phyloP scores from a whole-genome alignment of 2,797 vertebrate genomes.

The Sebastes goodei region DNA sequence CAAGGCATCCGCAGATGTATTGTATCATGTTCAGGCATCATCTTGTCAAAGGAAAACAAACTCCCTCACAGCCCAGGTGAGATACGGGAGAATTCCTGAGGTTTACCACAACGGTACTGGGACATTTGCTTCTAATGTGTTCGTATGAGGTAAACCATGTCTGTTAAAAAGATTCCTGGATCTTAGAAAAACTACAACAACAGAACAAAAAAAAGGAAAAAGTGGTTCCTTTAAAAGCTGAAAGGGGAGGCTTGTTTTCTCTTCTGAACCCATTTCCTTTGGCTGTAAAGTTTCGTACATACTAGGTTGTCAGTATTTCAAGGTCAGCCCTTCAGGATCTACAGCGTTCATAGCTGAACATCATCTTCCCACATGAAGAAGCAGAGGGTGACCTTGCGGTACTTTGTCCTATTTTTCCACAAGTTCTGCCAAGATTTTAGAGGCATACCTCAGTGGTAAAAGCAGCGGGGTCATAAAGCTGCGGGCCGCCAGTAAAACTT shows the following conservation, averaged over 20 bases:
- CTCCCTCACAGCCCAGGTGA: background rate
- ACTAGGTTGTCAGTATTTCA: constrained; percentile 48
- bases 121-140: background rate
- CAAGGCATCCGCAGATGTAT: background rate
- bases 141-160: background rate
- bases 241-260: background rate
- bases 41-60: constrained; percentile 9
- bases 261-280: constrained; percentile 32
- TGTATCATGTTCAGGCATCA: background rate
- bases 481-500: constrained; percentile 61
- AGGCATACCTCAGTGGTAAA: constrained; percentile 52
- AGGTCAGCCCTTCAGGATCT: constrained; percentile 37
- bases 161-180: background rate
- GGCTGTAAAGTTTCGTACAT: constrained; percentile 35
- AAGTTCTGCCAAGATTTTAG: constrained; percentile 69
- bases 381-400: constrained; percentile 28
- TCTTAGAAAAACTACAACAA: background rate
- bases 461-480: constrained; percentile 60
- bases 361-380: constrained; percentile 30
- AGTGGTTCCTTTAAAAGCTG: constrained; percentile 15
- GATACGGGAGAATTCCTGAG: constrained; percentile 12
- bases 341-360: background rate
- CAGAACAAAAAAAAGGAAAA: background rate
- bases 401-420: constrained; percentile 63
- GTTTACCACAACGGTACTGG: background rate